Conservation (phyloP, 2,888 invertebrate genomes). For the Perdita meconis region DNA sequence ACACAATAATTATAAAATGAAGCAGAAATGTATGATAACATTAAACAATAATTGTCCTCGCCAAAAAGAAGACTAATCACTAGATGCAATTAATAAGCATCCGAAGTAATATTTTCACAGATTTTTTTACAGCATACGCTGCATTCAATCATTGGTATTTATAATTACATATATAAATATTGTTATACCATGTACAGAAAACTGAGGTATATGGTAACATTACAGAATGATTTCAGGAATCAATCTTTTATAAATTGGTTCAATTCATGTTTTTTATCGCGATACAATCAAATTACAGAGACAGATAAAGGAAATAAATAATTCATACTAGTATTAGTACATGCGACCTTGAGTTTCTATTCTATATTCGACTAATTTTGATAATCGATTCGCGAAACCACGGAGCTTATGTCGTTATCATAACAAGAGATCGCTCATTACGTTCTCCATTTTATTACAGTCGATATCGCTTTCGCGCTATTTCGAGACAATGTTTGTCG, state of each 20-base stretch:
- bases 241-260: constrained; percentile 18
- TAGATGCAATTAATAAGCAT: constrained; percentile 30
- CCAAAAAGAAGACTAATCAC: constrained; percentile 46
- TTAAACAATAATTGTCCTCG: constrained; percentile 60
- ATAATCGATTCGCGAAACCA: constrained; percentile 33
- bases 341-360: constrained; percentile 43
- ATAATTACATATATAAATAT: constrained; percentile 59
- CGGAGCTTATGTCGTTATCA: constrained; percentile 16
- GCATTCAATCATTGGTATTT: constrained; percentile 50
- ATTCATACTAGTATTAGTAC: constrained; percentile 40
- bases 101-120: constrained; percentile 40
- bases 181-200: constrained; percentile 53
- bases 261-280: constrained; percentile 18
- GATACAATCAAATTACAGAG: constrained; percentile 31
- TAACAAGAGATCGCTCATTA: constrained; percentile 14
- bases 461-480: constrained; percentile 6
- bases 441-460: constrained; percentile 4
- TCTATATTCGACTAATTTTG: constrained; percentile 48
- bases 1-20: not conserved
- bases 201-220: constrained; percentile 75
- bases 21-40: constrained; percentile 43
- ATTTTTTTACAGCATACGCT: constrained; percentile 41
- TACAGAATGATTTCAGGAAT: constrained; percentile 42
- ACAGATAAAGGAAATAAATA: constrained; percentile 64
- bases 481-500: not conserved